Evolutionary conservation across 2,797 vertebrate species (phyloP).

Genomic region (Ceryle rudis): DNA sequence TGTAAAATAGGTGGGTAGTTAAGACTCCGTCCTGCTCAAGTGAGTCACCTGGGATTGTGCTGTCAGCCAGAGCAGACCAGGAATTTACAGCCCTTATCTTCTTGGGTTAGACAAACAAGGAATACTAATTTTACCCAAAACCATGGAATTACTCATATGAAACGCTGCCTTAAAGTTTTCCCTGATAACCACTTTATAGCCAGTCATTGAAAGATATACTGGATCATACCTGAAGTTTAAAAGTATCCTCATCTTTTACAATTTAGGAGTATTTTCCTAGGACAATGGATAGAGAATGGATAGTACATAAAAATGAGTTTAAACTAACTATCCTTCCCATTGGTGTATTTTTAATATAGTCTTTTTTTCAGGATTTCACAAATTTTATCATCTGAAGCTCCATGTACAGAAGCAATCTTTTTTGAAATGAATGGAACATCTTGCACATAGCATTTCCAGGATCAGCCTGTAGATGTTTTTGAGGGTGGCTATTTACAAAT

Average conservation of each 20-base stretch:
- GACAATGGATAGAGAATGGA: neutral
- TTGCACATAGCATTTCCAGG: neutral
- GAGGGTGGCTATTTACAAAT: neutral
- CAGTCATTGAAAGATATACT: neutral
- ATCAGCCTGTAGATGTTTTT: neutral
- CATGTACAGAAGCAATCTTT: neutral
- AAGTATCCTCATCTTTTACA: neutral
- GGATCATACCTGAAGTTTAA: neutral
- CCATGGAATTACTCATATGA: neutral
- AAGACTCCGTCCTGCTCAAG: neutral
- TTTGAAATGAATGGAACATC: neutral
- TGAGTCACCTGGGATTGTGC: rapidly evolving
- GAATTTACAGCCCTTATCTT: neutral
- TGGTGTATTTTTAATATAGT: neutral
- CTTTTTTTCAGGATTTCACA: neutral
- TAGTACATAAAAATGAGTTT: neutral
- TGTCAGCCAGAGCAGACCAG: neutral
- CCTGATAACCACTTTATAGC: neutral
- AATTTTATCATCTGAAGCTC: neutral
- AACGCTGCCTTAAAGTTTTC: neutral
- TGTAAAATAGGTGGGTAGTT: neutral
- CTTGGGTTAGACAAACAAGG: neutral
- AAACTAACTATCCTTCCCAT: neutral
- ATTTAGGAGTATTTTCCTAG: neutral
- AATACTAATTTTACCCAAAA: neutral